Percentiles rank a stretch among this genome's conserved stretches.
phyloP scores from a whole-genome alignment of 2,113 vertebrate genomes.

The Erythrolamprus reginae region DNA sequence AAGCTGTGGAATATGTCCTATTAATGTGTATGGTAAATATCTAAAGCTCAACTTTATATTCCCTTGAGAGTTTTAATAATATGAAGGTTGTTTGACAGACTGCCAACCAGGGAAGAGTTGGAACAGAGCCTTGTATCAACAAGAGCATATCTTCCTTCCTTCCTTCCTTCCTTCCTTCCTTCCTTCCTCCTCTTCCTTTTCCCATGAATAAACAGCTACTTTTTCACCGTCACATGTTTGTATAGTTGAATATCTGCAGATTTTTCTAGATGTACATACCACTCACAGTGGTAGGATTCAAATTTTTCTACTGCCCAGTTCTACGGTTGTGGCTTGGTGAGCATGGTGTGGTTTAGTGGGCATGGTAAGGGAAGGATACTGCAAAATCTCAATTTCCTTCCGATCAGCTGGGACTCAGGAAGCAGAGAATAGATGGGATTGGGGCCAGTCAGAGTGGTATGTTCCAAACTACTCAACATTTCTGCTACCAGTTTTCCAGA shows the following conservation, averaged over 20 bases:
- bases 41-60: conserved; percentile 72
- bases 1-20: conserved; percentile 78
- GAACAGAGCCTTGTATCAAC: conserved; percentile 68
- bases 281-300: too few relatives aligned
- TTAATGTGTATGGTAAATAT: conserved; percentile 73
- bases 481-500: too few relatives aligned
- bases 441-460: too few relatives aligned
- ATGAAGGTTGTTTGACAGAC: conserved; percentile 76
- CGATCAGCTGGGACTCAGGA: too few relatives aligned
- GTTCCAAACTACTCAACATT: too few relatives aligned
- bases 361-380: too few relatives aligned
- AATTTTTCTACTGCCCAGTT: too few relatives aligned
- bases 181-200: not conserved
- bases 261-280: not conserved
- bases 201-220: conserved; percentile 18
- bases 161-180: not conserved
- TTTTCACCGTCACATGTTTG: conserved; percentile 33
- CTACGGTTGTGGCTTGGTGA: too few relatives aligned
- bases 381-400: too few relatives aligned
- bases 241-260: not conserved
- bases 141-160: conserved; percentile 32
- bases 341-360: too few relatives aligned
- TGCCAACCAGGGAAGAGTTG: conserved; percentile 72
- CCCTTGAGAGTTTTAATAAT: conserved; percentile 80
- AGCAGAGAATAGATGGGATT: too few relatives aligned